These are phyloP conservation scores for Parotia lawesii DNA, from an alignment of 2,113 vertebrate genomes.

Conservation along the genomic window DNA sequence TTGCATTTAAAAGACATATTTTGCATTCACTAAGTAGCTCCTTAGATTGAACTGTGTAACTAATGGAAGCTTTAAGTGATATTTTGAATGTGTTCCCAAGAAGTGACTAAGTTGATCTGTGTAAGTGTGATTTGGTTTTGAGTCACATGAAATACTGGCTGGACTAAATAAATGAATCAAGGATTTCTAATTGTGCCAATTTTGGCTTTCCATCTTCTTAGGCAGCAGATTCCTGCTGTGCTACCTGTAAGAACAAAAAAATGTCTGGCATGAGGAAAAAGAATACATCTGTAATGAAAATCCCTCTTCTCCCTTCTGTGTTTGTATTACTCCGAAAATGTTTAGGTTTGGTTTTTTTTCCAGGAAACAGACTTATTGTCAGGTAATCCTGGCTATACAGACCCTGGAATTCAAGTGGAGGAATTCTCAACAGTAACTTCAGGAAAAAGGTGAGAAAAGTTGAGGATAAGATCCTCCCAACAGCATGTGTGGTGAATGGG, in stretches of 20 bases:
- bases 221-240: not conserved
- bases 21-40: not conserved
- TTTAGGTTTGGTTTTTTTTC: not conserved
- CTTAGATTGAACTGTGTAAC: not conserved
- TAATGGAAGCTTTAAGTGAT: not conserved
- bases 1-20: not conserved
- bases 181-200: not conserved
- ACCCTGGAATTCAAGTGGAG: constrained; percentile 74
- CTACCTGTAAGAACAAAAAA: not conserved
- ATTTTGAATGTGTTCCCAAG: not conserved
- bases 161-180: not conserved
- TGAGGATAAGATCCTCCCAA: not conserved
- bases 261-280: not conserved
- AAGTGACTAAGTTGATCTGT: not conserved
- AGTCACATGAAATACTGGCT: not conserved
- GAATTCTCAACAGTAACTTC: constrained; percentile 61
- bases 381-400: constrained; percentile 77
- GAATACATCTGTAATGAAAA: not conserved
- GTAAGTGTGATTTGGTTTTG: not conserved
- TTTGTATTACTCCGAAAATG: not conserved
- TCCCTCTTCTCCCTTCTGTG: not conserved
- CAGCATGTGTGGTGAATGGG: not conserved
- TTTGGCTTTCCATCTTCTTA: not conserved
- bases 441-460: constrained; percentile 72
- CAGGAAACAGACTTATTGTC: constrained; percentile 77